Evolutionary conservation across 2,797 vertebrate species (phyloP).

Genomic region (Vipera latastei): DNA sequence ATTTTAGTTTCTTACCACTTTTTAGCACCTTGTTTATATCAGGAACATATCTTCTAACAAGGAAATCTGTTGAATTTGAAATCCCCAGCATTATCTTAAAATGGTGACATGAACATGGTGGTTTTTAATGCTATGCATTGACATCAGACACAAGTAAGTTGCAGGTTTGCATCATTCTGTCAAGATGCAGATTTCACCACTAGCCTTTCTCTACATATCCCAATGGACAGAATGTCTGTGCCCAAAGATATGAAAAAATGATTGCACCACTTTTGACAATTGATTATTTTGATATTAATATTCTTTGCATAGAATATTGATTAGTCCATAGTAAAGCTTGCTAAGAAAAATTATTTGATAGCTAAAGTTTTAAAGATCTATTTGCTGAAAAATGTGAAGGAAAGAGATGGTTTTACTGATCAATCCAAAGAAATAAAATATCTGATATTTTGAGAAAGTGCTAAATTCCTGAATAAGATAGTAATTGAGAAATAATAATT

Average conservation of each 20-base stretch:
- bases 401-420: not conserved
- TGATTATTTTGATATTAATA: not conserved
- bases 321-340: fast-evolving
- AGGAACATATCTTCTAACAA: not conserved
- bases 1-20: not conserved
- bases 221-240: not conserved
- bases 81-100: not conserved
- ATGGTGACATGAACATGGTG: too few relatives aligned
- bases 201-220: not conserved
- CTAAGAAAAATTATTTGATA: not conserved
- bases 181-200: not conserved
- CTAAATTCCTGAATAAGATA: not conserved
- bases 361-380: not conserved
- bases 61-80: not conserved
- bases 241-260: not conserved
- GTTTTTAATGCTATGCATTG: not conserved
- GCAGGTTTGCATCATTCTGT: not conserved
- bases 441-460: not conserved
- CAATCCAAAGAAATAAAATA: conserved; percentile 5
- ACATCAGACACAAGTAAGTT: not conserved
- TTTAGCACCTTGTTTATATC: not conserved
- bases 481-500: not conserved
- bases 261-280: not conserved
- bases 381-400: not conserved
- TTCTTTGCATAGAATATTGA: not conserved